These are phyloP conservation scores for Cyprinodon tularosa DNA, from an alignment of 2,113 vertebrate genomes.

Conservation along the genomic window DNA sequence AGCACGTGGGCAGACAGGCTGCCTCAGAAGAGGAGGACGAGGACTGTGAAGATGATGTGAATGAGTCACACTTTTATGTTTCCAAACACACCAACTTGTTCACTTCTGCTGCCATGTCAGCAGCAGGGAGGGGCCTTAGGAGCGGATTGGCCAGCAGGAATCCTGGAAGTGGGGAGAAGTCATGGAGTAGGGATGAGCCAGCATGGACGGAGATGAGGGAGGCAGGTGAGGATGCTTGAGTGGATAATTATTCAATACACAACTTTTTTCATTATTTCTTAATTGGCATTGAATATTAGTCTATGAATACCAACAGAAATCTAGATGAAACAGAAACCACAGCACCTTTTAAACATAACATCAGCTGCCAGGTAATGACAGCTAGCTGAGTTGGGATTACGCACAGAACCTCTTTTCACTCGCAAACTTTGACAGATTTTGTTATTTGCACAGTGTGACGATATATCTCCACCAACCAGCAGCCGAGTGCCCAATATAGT, in stretches of 20 bases:
- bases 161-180: conserved; percentile 70
- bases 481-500: conserved; percentile 34
- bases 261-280: conserved; percentile 9
- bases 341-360: conserved; percentile 30
- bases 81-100: conserved; percentile 91
- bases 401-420: conserved; percentile 31
- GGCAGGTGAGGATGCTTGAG: conserved; percentile 84
- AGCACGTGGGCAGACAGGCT: conserved; percentile 8
- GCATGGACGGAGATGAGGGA: conserved; percentile 82
- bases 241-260: conserved; percentile 1
- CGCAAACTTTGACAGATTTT: conserved; percentile 45
- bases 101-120: conserved; percentile 83
- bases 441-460: conserved; percentile 53
- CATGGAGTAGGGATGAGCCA: conserved; percentile 81
- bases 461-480: conserved; percentile 42
- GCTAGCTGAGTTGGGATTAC: conserved; percentile 35
- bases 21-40: conserved; percentile 70
- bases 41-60: conserved; percentile 47
- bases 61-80: conserved; percentile 50
- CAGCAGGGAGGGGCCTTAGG: conserved; percentile 66
- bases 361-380: conserved; percentile 21
- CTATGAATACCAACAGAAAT: conserved; percentile 14
- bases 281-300: conserved; percentile 10
- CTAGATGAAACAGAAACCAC: conserved; percentile 18
- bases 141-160: conserved; percentile 41